Percentiles rank a stretch among this genome's conserved stretches.
These are phyloP conservation scores for Chlamydotis undulata DNA, from an alignment of 2,113 vertebrate genomes.

Conservation along the genomic window DNA sequence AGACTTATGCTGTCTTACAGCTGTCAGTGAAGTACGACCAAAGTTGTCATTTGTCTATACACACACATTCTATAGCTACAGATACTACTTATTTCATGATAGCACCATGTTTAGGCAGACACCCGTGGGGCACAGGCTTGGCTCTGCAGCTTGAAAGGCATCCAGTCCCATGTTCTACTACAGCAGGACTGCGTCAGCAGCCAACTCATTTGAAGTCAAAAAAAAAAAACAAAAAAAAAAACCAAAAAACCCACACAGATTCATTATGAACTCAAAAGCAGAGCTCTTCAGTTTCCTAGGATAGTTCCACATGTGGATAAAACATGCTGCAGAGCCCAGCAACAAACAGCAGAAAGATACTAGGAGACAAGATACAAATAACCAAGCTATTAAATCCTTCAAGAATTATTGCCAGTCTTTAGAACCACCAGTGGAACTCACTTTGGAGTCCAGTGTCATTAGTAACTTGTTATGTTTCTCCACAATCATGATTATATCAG, in stretches of 20 bases:
- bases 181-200: not conserved
- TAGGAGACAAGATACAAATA: not conserved
- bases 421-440: not conserved
- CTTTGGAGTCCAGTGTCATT: not conserved
- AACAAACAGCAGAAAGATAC: not conserved
- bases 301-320: not conserved
- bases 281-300: not conserved
- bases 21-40: not conserved
- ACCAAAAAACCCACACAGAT: not conserved
- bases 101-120: fast-evolving
- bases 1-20: not conserved
- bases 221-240: not conserved
- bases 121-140: not conserved
- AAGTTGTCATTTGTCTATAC: not conserved
- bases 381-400: not conserved
- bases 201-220: no score
- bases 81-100: fast-evolving
- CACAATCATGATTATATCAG: not conserved
- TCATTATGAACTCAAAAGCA: not conserved
- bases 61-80: not conserved
- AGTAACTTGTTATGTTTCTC: not conserved
- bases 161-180: not conserved
- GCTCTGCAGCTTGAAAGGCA: not conserved
- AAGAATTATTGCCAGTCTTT: not conserved
- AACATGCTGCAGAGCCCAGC: not conserved